A percentile compares a stretch with the other conserved stretches of the same genome.
These are phyloP conservation scores for Hydrochoerus hydrochaeris DNA, from an alignment of 2,113 vertebrate genomes.

Conservation along the genomic window DNA sequence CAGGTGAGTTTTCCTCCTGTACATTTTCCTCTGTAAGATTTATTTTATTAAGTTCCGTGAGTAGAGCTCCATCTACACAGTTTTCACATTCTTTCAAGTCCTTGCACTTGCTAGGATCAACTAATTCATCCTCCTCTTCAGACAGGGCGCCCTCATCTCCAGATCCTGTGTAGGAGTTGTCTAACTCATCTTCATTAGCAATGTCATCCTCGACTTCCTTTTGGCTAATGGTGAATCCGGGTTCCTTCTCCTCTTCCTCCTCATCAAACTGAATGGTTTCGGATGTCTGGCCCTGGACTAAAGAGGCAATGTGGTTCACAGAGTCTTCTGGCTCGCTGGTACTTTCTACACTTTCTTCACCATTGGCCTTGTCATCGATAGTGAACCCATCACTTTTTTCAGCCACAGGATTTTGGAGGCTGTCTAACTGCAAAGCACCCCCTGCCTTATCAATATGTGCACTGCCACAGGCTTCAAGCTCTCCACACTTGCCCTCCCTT, in stretches of 20 bases:
- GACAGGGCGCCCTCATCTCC: constrained; percentile 90
- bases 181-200: constrained; percentile 87
- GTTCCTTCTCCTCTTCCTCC: constrained; percentile 81
- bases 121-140: constrained; percentile 87
- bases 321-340: constrained; percentile 84
- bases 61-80: constrained; percentile 42
- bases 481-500: constrained; percentile 76
- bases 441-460: constrained; percentile 81
- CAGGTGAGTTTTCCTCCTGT: constrained; percentile 65
- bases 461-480: constrained; percentile 63
- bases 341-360: constrained; percentile 81
- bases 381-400: constrained; percentile 79
- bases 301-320: constrained; percentile 67
- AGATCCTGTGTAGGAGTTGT: constrained; percentile 85
- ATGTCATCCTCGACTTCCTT: constrained; percentile 79
- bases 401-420: constrained; percentile 65
- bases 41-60: constrained; percentile 74
- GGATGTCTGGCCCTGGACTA: constrained; percentile 48
- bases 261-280: constrained; percentile 83
- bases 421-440: constrained; percentile 82
- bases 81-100: constrained; percentile 66
- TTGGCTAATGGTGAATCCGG: constrained; percentile 56
- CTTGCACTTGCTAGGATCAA: constrained; percentile 60
- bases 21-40: constrained; percentile 73
- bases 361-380: constrained; percentile 67